These are phyloP conservation scores for Zaprionus africanus DNA, from an alignment of 1,140 invertebrate species.

Conservation along the genomic window DNA sequence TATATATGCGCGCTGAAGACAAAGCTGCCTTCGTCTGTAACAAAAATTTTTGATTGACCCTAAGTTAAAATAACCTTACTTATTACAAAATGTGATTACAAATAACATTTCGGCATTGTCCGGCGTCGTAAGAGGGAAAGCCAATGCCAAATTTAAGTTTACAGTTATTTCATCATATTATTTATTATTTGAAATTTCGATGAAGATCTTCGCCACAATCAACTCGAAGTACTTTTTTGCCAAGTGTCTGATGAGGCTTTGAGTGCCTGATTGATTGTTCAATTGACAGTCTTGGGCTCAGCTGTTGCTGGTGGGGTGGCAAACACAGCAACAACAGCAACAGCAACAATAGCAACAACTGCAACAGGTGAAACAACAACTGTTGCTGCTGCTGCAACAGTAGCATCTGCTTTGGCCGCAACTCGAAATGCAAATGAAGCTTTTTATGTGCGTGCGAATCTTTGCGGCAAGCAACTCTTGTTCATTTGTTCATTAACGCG, in stretches of 20 bases:
- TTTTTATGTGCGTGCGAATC: conserved; percentile 72
- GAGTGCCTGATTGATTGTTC: conserved; percentile 12
- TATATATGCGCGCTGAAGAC: neutral
- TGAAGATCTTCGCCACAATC: neutral
- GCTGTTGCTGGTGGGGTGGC: neutral
- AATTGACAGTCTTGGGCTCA: conserved; percentile 6
- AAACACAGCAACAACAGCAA: neutral
- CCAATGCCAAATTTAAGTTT: neutral
- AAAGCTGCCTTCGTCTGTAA: neutral
- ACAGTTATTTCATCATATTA: neutral
- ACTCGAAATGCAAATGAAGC: conserved; percentile 53
- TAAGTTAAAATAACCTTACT: neutral
- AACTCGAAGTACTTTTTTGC: neutral
- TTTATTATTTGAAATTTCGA: neutral
- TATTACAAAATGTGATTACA: neutral
- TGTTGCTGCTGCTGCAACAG: neutral
- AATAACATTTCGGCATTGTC: neutral
- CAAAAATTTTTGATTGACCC: too few species aligned
- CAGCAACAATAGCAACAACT: neutral
- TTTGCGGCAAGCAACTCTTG: conserved; percentile 9
- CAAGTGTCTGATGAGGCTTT: neutral
- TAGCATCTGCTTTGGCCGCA: neutral
- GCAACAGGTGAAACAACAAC: neutral
- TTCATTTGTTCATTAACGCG: conserved; percentile 66
- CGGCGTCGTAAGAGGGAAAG: neutral